Conservation (phyloP, 2,888 invertebrate genomes). For the Yponomeuta malinellus region DNA sequence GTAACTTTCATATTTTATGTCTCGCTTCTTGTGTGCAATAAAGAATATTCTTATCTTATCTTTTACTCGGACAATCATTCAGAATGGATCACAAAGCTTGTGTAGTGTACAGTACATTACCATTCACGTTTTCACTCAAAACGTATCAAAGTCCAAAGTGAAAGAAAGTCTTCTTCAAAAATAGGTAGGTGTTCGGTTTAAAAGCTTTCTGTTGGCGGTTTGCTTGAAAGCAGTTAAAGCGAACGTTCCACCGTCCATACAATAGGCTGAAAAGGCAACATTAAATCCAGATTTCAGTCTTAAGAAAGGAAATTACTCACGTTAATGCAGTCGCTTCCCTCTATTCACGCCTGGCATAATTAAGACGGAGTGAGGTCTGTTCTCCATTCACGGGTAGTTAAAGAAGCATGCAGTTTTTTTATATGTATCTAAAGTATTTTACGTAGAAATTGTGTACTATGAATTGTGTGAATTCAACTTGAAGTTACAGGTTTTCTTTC, state of each 20-base stretch:
- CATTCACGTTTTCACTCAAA: background rate
- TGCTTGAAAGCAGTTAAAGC: conserved; percentile 55
- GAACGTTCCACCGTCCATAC: conserved; percentile 37
- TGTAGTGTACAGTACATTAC: too few species aligned
- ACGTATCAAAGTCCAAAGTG: background rate
- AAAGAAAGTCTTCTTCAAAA: background rate
- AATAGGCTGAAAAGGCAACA: conserved; percentile 59
- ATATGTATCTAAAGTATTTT: too few species aligned
- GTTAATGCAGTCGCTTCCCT: conserved; percentile 23
- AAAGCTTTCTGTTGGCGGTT: conserved; percentile 60
- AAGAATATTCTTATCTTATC: too few species aligned
- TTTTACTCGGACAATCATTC: too few species aligned
- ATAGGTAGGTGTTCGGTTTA: background rate
- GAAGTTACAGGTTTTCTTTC: too few species aligned
- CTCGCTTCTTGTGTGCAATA: too few species aligned
- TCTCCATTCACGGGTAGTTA: too few species aligned
- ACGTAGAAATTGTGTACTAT: too few species aligned
- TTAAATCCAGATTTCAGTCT: conserved; percentile 57
- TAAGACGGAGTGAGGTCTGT: conserved; percentile 1
- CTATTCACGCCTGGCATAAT: conserved; percentile 6
- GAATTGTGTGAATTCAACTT: too few species aligned
- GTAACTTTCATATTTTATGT: too few species aligned
- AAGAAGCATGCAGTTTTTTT: too few species aligned
- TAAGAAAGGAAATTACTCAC: conserved; percentile 57
- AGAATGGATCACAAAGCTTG: too few species aligned